Percentiles rank a stretch among this genome's conserved stretches.
These are phyloP conservation scores for Bombus breviceps DNA, from an alignment of 1,140 invertebrate species.

Conservation along the genomic window DNA sequence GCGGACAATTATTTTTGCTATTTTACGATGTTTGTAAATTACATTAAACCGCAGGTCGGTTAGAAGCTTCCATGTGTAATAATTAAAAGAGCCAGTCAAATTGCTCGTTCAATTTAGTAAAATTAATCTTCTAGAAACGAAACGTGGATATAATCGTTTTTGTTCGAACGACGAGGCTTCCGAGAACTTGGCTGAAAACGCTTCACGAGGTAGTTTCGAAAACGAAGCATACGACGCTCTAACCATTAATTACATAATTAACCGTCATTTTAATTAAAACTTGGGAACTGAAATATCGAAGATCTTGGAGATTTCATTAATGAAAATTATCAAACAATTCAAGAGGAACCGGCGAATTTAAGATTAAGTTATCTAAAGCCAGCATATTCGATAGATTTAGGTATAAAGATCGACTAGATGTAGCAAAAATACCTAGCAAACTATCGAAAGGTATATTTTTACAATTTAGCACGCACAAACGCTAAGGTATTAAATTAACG, in stretches of 20 bases:
- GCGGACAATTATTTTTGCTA: slow-evolving; percentile 11
- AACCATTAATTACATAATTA: background rate
- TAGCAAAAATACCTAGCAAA: background rate
- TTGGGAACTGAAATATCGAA: background rate
- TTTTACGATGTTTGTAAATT: background rate
- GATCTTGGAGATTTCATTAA: background rate
- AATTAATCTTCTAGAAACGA: background rate
- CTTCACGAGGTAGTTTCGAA: background rate
- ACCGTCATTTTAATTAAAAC: background rate
- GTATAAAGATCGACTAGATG: background rate
- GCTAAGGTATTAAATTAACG: background rate
- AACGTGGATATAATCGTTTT: background rate
- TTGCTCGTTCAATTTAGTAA: slow-evolving; percentile 4
- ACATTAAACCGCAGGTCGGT: slow-evolving; percentile 44
- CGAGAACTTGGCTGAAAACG: background rate
- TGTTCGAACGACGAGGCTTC: background rate
- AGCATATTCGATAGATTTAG: slow-evolving; percentile 22
- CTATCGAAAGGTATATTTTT: slow-evolving; percentile 25
- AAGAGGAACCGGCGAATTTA: background rate
- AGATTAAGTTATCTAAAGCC: background rate
- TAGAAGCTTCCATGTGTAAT: slow-evolving; percentile 10
- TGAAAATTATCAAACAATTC: background rate
- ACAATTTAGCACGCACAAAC: slow-evolving; percentile 26
- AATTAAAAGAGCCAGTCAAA: background rate
- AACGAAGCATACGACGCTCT: background rate